Evolutionary conservation across 37 sponge, comb jelly and placozoan species (phyloP).

Genomic region (Ephydatia muelleri): DNA sequence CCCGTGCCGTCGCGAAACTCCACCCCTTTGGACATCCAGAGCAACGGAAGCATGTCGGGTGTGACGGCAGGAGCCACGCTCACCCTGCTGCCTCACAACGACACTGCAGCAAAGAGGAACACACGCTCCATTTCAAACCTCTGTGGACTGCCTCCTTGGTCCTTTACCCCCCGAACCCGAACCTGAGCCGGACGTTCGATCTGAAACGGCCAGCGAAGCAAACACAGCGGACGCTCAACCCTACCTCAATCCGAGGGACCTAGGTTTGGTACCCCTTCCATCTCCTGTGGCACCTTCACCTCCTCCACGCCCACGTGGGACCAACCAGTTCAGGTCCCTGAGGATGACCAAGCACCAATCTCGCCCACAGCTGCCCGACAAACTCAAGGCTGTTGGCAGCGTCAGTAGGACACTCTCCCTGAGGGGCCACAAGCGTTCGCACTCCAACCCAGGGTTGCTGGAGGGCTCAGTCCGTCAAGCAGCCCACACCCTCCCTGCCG

Average conservation of each 20-base stretch:
- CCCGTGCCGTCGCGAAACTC: not conserved
- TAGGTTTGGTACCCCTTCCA: slow-evolving; percentile 14
- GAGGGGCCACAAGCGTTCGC: slow-evolving; percentile 29
- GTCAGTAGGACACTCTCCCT: not conserved
- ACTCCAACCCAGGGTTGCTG: slow-evolving; percentile 35
- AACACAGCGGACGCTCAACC: slow-evolving; percentile 34
- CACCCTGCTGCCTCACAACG: not conserved
- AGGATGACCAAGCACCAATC: not conserved
- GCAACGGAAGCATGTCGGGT: not conserved
- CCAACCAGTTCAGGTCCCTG: slow-evolving; percentile 27
- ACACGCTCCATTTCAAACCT: not conserved
- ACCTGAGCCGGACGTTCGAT: not conserved
- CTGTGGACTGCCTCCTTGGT: slow-evolving; percentile 31
- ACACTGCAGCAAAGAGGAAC: not conserved
- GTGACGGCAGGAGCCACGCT: not conserved
- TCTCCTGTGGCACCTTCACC: not conserved
- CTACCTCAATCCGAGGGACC: slow-evolving; percentile 45
- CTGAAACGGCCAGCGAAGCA: not conserved
- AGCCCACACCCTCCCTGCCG: not conserved
- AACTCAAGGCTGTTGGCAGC: not conserved
- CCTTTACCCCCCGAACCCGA: not conserved
- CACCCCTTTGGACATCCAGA: not conserved
- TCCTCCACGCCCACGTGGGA: not conserved
- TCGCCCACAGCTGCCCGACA: not conserved
- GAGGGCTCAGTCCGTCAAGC: not conserved